These are phyloP conservation scores for Callyntrura guangdongensis DNA, from an alignment of 2,888 invertebrate genomes.

Conservation along the genomic window DNA sequence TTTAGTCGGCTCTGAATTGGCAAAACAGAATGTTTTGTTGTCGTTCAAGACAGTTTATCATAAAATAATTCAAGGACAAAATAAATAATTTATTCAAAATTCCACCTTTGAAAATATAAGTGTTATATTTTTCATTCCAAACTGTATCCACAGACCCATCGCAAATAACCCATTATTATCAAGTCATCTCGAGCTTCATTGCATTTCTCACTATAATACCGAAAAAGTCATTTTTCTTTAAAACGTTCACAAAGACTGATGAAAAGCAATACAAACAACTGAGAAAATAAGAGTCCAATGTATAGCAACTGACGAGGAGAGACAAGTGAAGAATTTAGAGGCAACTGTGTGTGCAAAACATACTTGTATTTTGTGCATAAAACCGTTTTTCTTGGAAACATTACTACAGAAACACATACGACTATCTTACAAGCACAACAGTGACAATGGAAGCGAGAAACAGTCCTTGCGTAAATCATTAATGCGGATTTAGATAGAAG, in stretches of 20 bases:
- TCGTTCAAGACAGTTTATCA: constrained; percentile 93
- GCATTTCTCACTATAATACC: constrained; percentile 89
- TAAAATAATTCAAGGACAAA: too few relatives aligned
- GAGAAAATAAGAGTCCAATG: neutral
- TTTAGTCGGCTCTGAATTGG: constrained; percentile 94
- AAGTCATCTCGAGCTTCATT: constrained; percentile 87
- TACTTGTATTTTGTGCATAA: neutral
- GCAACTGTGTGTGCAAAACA: too few relatives aligned
- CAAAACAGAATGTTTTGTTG: constrained; percentile 96
- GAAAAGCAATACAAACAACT: neutral
- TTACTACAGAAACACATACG: neutral
- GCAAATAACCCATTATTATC: constrained; percentile 93
- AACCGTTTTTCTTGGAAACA: neutral
- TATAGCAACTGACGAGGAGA: neutral
- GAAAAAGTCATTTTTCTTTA: constrained; percentile 90
- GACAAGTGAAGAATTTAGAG: too few relatives aligned
- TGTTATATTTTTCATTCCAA: constrained; percentile 92
- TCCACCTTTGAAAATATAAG: neutral
- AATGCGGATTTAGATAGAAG: too few relatives aligned
- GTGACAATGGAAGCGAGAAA: neutral
- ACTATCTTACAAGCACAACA: neutral
- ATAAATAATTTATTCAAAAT: too few relatives aligned
- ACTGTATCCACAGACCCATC: constrained; percentile 91
- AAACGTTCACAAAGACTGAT: neutral
- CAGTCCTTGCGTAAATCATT: neutral